Evolutionary conservation across 2,888 invertebrate species (phyloP), one percentile per base, ranked within the genome.

Genomic region (Heteromurus nitidus): DNA sequence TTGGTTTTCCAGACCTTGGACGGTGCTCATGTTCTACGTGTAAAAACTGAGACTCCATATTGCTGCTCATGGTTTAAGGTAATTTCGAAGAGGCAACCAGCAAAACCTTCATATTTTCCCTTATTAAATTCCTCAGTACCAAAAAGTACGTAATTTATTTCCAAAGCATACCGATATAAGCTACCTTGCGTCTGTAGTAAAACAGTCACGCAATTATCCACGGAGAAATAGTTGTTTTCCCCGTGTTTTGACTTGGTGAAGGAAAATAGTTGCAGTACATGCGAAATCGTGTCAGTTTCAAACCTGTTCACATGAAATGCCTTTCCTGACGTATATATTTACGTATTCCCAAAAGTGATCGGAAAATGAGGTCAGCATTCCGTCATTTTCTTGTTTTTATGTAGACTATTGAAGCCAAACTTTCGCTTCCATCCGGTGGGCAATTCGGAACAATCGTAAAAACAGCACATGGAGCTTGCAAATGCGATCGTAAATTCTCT

Each of bases 11-110:
- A 83, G 76, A 83, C 82, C 11, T 3, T 80, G 73, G 76, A 83
- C 26, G 82, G 81, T 53, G 64, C 69, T 62, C 58, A 70, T 50
- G 79, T 83, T 74, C 44, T 85, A 22, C 75, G 82, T 65, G 79
- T 85, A 55, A 83, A 83, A 53, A 85, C 83, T 11, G 77, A 80
- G 64, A 79, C 83, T n/a, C 82, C 85, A 3, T 83, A 83, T 58
- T 85, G 85, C 77, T 85, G 83, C 73, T 85, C 85, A 53, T 82
- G 82, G 80, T 83, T 82, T 69, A 79, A 80, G 77, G 85, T 83
- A 83, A 80, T 30, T 58, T 36, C 20, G 16, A 30, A 55, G 7
- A n/a, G 7, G 50, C 50, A n/a, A n/a, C 7, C 18, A 18, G n/a
- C 7, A 50, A n/a, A n/a, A 5, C 50, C 7, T 13, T 36, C 13